Base-by-base conservation (phyloP, 2,888 invertebrate genomes). In the Cistogaster globosa region DNA sequence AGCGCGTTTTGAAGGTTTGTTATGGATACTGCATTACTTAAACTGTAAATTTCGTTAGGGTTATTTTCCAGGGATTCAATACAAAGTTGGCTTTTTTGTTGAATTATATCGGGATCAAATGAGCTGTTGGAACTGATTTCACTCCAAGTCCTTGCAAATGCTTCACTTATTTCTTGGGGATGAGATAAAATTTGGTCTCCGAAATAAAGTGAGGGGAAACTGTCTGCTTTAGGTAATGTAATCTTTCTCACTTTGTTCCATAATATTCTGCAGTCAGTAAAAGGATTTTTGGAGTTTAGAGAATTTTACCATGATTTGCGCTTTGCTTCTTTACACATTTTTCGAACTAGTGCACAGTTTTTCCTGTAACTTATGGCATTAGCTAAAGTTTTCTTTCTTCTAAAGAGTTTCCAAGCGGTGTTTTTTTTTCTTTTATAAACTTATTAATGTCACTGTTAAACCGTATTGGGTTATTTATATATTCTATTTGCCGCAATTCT, bases 231-330 rank as follows among this genome's bases (percentile, higher is more conserved):
- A 3, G 60, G 22, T 2, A 8, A 38, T 53, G 62, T 63, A 63
- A 58, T 51, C 26, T 18, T 53, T 65, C 20, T 75, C 4, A 65
- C 45, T 45, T 53, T 75, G n/a, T 38, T 57, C 69, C 69, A 69
- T 22, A 71, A 20, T 2, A 12, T 14, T 14, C 67, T 51, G 16
- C 22, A 63, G 22, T 63, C 53, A 36, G 22, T 48, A n/a, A 48
- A 42, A 5, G 48, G 45, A 45, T 65, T 65, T 14, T 48, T 65
- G 11, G 65, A 68, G 67, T 68, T 68, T n/a, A 68, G 20, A 12
- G 36, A 68, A 18, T 36, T 36, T 53, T 51, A 36, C 51, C 67
- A 53, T n/a, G 67, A 36, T 68, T 14, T 68, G 12, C 53, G 36
- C 18, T 68, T 68, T 14, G 67, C 67, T 36, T 68, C 32, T 36